Base-by-base conservation (phyloP, 2,888 invertebrate genomes). In the Seira sanloemensis region DNA sequence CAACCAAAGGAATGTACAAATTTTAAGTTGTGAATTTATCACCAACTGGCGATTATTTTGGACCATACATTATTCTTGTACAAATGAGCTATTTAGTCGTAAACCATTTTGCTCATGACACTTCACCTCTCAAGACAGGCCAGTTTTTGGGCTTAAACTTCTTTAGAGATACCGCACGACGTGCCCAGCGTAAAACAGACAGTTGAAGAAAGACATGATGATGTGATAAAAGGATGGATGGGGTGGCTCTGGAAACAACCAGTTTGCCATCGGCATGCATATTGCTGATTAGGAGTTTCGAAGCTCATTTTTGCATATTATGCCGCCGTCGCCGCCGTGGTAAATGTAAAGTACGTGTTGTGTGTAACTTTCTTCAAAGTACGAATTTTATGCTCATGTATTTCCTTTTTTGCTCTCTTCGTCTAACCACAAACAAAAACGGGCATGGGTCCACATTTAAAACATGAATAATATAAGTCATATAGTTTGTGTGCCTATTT, bases 211-310 rank as follows among this genome's bases (percentile, higher is more conserved):
- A 86, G 86, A 86, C 83, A 85, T 78, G 86, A 88, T 88, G 86
- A 88, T 86, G 86, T 88, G 86, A 88, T 88, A 86, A 88, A 88
- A 86, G 83, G 84, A 84, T 84, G 78, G 84, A 84, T 88, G 81
- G 81, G 65, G 73, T 76, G 69, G 54, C 76, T 72, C 25, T 54
- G 71, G 21, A 69, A 69, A 81, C 69, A 75, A 81, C 50, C 67
- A 37, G 76, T 46, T 66, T 74, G 37, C 37, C 26, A 37, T 37
- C n/a, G n/a, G n/a, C n/a, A n/a, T n/a, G n/a, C n/a, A n/a, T n/a
- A n/a, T n/a, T n/a, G n/a, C n/a, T n/a, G n/a, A n/a, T n/a, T n/a
- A n/a, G n/a, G n/a, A n/a, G n/a, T 37, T 37, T 37, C 4, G 5
- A 37, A 37, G 5, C 37, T 37, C 37, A 58, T 4, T 7, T n/a